These are phyloP conservation scores for Hydrozoanthus tunicans DNA, from an alignment of 64 coral and sea anemone genomes.

Conservation along the genomic window DNA sequence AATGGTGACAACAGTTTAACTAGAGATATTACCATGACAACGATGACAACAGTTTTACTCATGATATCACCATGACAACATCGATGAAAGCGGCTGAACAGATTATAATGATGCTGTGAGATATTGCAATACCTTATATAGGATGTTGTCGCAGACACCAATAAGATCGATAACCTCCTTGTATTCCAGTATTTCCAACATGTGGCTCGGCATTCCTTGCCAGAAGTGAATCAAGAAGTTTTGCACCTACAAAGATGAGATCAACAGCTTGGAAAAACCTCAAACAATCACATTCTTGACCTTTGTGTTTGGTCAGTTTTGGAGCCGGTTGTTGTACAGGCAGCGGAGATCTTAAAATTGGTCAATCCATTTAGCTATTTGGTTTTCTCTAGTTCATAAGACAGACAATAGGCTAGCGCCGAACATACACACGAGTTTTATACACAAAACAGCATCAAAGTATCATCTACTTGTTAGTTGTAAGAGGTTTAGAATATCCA, in stretches of 20 bases:
- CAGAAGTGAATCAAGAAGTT: constrained; percentile 99
- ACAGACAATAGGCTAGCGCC: no score
- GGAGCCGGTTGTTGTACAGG: no score
- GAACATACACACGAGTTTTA: no score
- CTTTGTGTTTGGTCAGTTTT: no score
- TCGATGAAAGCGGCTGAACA: not conserved
- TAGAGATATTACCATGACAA: not conserved
- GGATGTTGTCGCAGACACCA: constrained; percentile 85
- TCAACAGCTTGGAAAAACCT: not conserved
- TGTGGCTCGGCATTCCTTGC: constrained; percentile 99
- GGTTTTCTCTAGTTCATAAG: no score
- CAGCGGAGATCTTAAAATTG: no score
- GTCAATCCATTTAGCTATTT: no score
- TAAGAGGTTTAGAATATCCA: not conserved
- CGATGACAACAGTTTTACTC: not conserved
- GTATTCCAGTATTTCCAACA: constrained; percentile 81
- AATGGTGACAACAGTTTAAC: not conserved
- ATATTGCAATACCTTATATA: constrained; percentile 81
- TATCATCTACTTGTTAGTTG: no score
- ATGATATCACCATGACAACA: not conserved
- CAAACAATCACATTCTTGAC: no score
- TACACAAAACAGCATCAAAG: no score
- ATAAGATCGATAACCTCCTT: constrained; percentile 90
- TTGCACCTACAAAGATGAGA: constrained; percentile 71
- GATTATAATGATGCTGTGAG: not conserved